phyloP scores from a whole-genome alignment of 2,888 invertebrate species.

The Agrochola circellaris region DNA sequence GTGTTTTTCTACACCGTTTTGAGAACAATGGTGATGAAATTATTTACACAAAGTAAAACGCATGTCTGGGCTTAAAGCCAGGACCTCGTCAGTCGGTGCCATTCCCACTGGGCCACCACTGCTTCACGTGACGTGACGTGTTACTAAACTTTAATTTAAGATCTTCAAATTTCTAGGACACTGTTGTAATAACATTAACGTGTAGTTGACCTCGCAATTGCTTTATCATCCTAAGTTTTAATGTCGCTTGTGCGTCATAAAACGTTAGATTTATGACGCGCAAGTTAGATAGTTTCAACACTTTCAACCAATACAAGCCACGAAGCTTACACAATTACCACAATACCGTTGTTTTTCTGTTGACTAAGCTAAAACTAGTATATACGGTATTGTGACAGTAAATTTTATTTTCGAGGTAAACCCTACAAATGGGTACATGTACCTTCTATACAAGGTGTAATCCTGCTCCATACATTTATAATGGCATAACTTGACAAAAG shows the following conservation, averaged over 20 bases:
- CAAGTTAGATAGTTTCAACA: no score
- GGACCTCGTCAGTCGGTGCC: no score
- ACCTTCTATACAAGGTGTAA: not conserved
- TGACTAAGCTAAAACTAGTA: not conserved
- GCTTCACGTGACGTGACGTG: not conserved
- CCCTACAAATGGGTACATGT: not conserved
- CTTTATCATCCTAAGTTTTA: not conserved
- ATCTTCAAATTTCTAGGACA: not conserved
- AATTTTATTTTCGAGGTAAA: not conserved
- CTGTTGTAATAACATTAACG: not conserved
- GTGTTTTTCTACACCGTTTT: no score
- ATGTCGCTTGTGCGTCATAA: no score
- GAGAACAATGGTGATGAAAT: no score
- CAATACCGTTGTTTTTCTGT: not conserved
- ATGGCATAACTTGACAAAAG: not conserved
- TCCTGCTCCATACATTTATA: not conserved
- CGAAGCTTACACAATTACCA: not conserved
- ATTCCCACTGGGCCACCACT: no score
- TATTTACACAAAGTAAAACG: no score
- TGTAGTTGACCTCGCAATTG: not conserved
- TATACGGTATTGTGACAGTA: not conserved
- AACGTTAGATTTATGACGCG: no score
- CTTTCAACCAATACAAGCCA: not conserved
- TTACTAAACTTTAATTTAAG: not conserved
- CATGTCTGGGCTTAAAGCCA: no score